Evolutionary conservation across 2,113 vertebrate species (phyloP), one percentile per base, ranked within the genome.

Genomic region (Agapornis roseicollis): DNA sequence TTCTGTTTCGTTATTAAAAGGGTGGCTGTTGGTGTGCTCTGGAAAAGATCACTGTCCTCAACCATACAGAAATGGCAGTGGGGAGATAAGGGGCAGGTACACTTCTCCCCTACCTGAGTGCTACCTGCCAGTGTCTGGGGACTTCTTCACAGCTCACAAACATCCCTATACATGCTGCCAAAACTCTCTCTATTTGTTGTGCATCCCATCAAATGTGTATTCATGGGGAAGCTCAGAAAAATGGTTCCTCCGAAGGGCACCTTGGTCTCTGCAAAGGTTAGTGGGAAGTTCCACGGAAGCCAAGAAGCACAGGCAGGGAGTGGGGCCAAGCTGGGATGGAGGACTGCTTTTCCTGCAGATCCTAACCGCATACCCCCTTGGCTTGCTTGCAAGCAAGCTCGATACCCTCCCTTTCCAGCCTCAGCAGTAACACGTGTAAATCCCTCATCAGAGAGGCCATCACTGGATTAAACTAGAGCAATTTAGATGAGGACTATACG

Each of bases 281-380:
- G 42, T 9, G 31, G 17, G 46, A 85, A 85, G 46, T n/a, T 13
- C 33, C 10, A 33, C 9, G 27, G 41, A 86, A 69, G 52, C 31
- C 72, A 73, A 63, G 55, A 74, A 88, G 16, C 0, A 0, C 20
- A 5, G 1, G 17, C 42, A 13, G 20, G 28, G 37, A 64, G 7
- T 5, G 20, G 71, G 41, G 76, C 6, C 14, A 60, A 44, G 49
- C 41, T 11, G 28, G 5, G 35, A n/a, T 23, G 25, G 16, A 44
- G 10, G 7, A 50, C 7, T 66, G 10, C 14, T 39, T 31, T 79
- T 23, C 37, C 74, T 73, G 31, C 22, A 58, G 33, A 66, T 13
- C 49, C 28, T 18, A 65, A 11, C 27, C 3, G 1, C 70, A 47
- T 0, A 0, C 42, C 1, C 1, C 10, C 24, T 23, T 7, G 13